Base-by-base conservation (phyloP, 1,140 invertebrate genomes). In the Drosophila triauraria region DNA sequence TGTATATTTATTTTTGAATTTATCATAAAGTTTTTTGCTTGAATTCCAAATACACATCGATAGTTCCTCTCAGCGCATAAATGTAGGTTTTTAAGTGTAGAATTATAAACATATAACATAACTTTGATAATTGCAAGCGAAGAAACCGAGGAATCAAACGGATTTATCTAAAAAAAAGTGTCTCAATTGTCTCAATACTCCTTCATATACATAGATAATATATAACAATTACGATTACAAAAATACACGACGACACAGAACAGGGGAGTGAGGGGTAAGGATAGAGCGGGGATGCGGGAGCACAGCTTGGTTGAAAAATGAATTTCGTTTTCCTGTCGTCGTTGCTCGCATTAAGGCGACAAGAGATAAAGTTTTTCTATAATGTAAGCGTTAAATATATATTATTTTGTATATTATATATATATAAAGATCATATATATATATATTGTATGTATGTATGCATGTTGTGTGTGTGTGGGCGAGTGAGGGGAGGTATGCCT, bases 181-280 rank as follows among this genome's bases (percentile, higher is more conserved):
- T 59, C 27, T 71, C 51, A 77, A 78, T 82, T 70, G 65, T 59
- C 27, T 71, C 20, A 20, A 67, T 82, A 67, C 68, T 80, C 60
- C 63, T 51, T 54, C 25, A 70, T 75, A 51, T 74, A 69, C 44
- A 58, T 79, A 75, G 61, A 75, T 81, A 69, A 75, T 78, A 68
- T 86, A 80, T 88, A 87, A 87, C 83, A 87, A 87, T 87, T 87
- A 87, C 77, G 76, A 88, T 86, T 87, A 83, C 75, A 85, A 86
- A 83, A 81, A 51, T 77, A 87, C 76, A 88, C 82, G 74, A 80
- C 63, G 20, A 23, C 32, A 54, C 59, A 62, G 35, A 51, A 15
- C 6, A 17, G n/a, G 48, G 5, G 32, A 30, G 13, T 5, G 13
- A 13, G 23, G 23, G 32, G 50, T 32, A 6, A 9, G 38, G 51